These are phyloP conservation scores for Blastobasis adustella DNA, from an alignment of 2,888 invertebrate species.

Conservation along the genomic window DNA sequence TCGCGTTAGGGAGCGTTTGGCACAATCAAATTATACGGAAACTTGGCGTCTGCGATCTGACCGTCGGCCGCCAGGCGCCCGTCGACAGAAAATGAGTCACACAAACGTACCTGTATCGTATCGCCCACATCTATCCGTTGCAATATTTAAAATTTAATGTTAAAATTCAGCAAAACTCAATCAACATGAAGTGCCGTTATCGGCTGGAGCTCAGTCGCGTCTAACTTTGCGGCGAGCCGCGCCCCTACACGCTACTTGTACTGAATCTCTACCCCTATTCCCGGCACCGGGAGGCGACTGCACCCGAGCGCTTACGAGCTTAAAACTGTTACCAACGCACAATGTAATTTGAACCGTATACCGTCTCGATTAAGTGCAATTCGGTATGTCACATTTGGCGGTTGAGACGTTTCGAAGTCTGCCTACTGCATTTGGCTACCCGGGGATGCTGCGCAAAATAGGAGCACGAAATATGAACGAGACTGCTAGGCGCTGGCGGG, in stretches of 20 bases:
- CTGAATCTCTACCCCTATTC: slow-evolving; percentile 75
- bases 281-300: slow-evolving; percentile 60
- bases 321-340: slow-evolving; percentile 17
- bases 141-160: slow-evolving; percentile 26
- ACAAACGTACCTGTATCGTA: slow-evolving; percentile 40
- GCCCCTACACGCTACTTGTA: slow-evolving; percentile 73
- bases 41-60: slow-evolving; percentile 15
- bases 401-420: slow-evolving; percentile 58
- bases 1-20: slow-evolving; percentile 48
- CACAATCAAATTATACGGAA: slow-evolving; percentile 50
- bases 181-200: slow-evolving; percentile 55
- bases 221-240: slow-evolving; percentile 75
- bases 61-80: too few species aligned
- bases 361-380: slow-evolving; percentile 18
- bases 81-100: background rate
- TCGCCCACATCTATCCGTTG: slow-evolving; percentile 9
- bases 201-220: slow-evolving; percentile 68
- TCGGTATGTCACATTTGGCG: slow-evolving; percentile 15
- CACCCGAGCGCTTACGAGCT: slow-evolving; percentile 25
- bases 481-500: slow-evolving; percentile 73
- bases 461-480: slow-evolving; percentile 75
- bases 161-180: slow-evolving; percentile 32
- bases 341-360: slow-evolving; percentile 23
- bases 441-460: slow-evolving; percentile 77
- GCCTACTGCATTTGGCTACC: slow-evolving; percentile 66